Evolutionary conservation across 2,888 invertebrate genomes (phyloP).

Genomic region (Subacronicta megacephala): DNA sequence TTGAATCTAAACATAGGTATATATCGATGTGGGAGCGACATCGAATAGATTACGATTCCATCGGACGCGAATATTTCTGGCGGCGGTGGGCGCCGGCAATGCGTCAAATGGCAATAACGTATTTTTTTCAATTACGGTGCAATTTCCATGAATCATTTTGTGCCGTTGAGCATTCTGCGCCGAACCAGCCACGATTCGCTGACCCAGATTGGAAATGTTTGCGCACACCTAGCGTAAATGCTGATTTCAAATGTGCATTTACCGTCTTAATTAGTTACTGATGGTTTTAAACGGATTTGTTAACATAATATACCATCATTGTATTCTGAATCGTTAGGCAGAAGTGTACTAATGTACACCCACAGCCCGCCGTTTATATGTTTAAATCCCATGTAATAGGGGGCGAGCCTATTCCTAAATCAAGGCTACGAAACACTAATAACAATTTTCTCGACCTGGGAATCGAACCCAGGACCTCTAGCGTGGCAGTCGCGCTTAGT

Average conservation of each 20-base stretch:
- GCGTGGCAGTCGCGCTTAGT: no score
- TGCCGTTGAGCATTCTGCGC: constrained; percentile 74
- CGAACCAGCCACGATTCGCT: constrained; percentile 67
- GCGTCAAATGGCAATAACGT: constrained; percentile 86
- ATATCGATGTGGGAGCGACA: constrained; percentile 23
- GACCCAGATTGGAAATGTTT: constrained; percentile 84
- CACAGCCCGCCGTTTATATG: no score
- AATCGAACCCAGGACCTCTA: no score
- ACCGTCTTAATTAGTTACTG: constrained; percentile 56
- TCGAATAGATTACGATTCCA: constrained; percentile 61
- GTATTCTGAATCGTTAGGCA: no score
- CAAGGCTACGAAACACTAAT: no score
- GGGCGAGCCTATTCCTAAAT: no score
- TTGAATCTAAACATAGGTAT: constrained; percentile 37
- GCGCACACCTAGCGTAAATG: constrained; percentile 75
- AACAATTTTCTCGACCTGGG: no score
- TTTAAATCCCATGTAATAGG: no score
- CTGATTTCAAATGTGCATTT: constrained; percentile 63
- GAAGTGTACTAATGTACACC: no score
- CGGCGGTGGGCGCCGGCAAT: constrained; percentile 74
- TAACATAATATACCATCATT: neutral
- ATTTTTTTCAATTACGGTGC: constrained; percentile 87
- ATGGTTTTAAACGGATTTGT: neutral
- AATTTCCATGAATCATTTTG: constrained; percentile 87
- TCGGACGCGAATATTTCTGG: constrained; percentile 64